Evolutionary conservation across 2,888 invertebrate species (phyloP).

Genomic region (Hydriomena furcata): DNA sequence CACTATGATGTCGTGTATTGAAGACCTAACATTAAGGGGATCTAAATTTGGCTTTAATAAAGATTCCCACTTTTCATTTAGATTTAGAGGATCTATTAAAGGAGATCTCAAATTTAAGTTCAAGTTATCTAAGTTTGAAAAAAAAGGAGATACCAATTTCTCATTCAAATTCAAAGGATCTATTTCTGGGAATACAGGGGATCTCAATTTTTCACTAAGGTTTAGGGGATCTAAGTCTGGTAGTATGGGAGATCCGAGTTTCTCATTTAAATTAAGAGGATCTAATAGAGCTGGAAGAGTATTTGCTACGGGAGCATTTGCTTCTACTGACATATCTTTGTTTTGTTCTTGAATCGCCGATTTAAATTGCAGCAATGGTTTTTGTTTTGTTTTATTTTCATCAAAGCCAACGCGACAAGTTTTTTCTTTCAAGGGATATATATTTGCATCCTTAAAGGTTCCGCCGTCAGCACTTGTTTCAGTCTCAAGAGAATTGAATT

Average conservation of each 20-base stretch:
- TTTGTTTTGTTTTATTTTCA: constrained; percentile 1
- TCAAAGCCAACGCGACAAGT: constrained; percentile 15
- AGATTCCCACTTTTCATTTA: constrained; percentile 3
- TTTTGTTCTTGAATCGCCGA: constrained; percentile 11
- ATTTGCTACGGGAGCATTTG: constrained; percentile 49
- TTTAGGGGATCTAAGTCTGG: constrained; percentile 35
- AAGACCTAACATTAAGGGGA: constrained; percentile 15
- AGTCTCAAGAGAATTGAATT: neutral
- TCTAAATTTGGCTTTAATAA: constrained; percentile 15
- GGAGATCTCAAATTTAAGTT: constrained; percentile 16
- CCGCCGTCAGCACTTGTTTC: neutral
- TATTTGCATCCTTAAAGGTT: neutral
- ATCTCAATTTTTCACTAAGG: constrained; percentile 9
- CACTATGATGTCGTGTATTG: constrained; percentile 14
- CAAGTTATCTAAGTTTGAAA: constrained; percentile 6
- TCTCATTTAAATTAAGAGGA: constrained; percentile 24
- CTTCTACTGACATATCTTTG: constrained; percentile 49
- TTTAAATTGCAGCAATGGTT: constrained; percentile 4
- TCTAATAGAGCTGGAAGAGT: constrained; percentile 28
- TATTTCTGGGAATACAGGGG: neutral
- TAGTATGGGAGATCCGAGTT: constrained; percentile 30
- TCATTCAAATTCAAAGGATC: constrained; percentile 22
- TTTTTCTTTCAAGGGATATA: neutral
- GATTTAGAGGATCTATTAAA: constrained; percentile 24
- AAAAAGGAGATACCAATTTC: constrained; percentile 21